phyloP scores from a whole-genome alignment of 2,888 invertebrate genomes.

The Apoda limacodes region DNA sequence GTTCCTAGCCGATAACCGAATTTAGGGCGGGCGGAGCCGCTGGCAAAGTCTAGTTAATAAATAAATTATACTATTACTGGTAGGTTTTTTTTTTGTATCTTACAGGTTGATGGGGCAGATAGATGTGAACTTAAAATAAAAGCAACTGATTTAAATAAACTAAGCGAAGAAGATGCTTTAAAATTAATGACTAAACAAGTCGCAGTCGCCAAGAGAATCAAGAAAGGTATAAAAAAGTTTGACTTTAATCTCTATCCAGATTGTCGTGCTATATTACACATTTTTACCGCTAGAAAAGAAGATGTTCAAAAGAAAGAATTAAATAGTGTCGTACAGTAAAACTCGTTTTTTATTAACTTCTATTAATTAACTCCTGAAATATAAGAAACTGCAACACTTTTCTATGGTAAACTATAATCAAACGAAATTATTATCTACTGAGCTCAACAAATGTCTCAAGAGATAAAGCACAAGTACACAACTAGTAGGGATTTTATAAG shows the following conservation, averaged over 20 bases:
- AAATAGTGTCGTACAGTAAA: too few relatives aligned
- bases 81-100: constrained; percentile 15
- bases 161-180: constrained; percentile 42
- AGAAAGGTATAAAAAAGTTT: constrained; percentile 36
- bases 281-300: constrained; percentile 37
- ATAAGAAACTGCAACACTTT: too few relatives aligned
- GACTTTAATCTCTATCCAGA: constrained; percentile 51
- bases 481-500: too few relatives aligned
- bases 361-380: too few relatives aligned
- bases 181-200: constrained; percentile 44
- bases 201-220: constrained; percentile 35
- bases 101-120: constrained; percentile 58
- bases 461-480: too few relatives aligned
- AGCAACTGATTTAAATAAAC: constrained; percentile 34
- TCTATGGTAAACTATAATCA: too few relatives aligned
- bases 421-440: too few relatives aligned
- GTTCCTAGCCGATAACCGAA: too few relatives aligned
- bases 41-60: too few relatives aligned
- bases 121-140: constrained; percentile 50
- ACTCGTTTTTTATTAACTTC: too few relatives aligned
- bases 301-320: constrained; percentile 19
- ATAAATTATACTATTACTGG: too few relatives aligned
- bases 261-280: constrained; percentile 52
- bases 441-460: too few relatives aligned
- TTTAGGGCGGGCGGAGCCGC: not conserved